Percentiles rank a stretch among this genome's conserved stretches.
phyloP scores from a whole-genome alignment of 1,140 invertebrate genomes.

The Camponotus vicinus region DNA sequence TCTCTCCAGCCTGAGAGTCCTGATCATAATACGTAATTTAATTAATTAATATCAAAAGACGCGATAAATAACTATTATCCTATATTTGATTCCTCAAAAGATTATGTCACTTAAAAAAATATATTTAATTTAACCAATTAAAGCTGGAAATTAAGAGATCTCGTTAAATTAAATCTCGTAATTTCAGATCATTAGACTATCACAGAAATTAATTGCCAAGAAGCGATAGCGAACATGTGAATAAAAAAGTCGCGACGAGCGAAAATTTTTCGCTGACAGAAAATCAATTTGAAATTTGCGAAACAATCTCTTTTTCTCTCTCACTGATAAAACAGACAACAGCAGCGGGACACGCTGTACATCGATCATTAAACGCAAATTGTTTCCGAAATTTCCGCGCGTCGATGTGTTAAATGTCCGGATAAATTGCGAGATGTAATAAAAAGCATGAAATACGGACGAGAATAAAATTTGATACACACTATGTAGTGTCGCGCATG shows the following conservation, averaged over 20 bases:
- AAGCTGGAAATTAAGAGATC: background rate
- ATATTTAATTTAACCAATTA: background rate
- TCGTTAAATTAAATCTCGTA: background rate
- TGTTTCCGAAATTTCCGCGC: slow-evolving; percentile 10
- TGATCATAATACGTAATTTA: background rate
- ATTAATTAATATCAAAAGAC: background rate
- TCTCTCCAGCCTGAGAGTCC: background rate
- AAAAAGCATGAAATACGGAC: slow-evolving; percentile 25
- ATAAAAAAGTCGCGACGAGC: background rate
- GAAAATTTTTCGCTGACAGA: slow-evolving; percentile 1
- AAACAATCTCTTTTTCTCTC: slow-evolving; percentile 9
- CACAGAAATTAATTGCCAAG: background rate
- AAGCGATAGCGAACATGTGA: background rate
- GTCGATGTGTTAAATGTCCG: slow-evolving; percentile 1
- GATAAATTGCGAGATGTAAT: slow-evolving; percentile 9
- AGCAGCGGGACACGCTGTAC: background rate
- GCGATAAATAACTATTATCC: background rate
- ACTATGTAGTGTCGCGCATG: background rate
- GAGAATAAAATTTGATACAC: background rate
- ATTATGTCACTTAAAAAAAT: no score
- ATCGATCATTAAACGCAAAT: slow-evolving; percentile 25
- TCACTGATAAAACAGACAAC: slow-evolving; percentile 15
- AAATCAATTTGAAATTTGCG: slow-evolving; percentile 35
- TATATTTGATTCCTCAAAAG: no score
- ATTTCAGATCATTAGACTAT: background rate